Conservation (phyloP, 2,888 invertebrate genomes). For the Phlogophora meticulosa region DNA sequence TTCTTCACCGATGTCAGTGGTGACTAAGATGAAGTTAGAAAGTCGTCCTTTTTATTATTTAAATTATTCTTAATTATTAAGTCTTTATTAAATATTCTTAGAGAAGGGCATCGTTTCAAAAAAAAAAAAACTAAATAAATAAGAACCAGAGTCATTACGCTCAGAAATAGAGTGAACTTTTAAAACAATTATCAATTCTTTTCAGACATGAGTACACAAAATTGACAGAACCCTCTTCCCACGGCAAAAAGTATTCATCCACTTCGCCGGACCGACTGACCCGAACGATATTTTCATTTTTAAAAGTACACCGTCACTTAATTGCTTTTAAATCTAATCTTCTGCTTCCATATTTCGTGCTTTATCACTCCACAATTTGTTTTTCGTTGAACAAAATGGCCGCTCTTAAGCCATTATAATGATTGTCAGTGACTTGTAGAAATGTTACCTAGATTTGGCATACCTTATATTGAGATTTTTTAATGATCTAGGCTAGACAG, state of each 20-base stretch:
- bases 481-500: no score
- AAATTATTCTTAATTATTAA: no score
- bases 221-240: conserved; percentile 21
- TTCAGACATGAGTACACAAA: conserved; percentile 28
- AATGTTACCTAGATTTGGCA: conserved; percentile 46
- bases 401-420: conserved; percentile 71
- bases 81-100: no score
- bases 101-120: no score
- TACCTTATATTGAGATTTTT: no score
- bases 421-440: conserved; percentile 77
- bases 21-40: background rate
- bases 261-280: conserved; percentile 44
- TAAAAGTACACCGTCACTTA: conserved; percentile 71
- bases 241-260: conserved; percentile 35
- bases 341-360: conserved; percentile 75
- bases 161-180: background rate
- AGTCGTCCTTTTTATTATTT: background rate
- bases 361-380: conserved; percentile 78
- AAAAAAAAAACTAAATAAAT: background rate
- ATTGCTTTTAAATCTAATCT: conserved; percentile 72
- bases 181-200: conserved; percentile 36
- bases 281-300: conserved; percentile 61
- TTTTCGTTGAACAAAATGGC: conserved; percentile 76
- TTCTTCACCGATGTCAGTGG: no score
- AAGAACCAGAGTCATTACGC: conserved; percentile 9